These are phyloP conservation scores for Helobdella robusta DNA, from an alignment of 2,888 invertebrate genomes.

Conservation along the genomic window DNA sequence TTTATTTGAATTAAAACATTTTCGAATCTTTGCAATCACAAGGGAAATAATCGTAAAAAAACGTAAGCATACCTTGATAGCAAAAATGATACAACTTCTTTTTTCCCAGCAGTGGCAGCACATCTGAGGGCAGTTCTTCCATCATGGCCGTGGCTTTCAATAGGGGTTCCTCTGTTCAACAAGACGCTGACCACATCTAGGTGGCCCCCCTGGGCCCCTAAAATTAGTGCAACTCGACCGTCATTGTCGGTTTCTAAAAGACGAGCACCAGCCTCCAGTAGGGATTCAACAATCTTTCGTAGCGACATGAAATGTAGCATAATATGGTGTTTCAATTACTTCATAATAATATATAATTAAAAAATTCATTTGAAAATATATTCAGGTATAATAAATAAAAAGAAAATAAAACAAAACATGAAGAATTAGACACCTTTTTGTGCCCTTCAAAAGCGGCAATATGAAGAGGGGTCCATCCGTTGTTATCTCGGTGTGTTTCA, in stretches of 20 bases:
- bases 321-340: too few species aligned
- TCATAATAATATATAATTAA: too few species aligned
- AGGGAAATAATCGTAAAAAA: neutral
- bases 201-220: slow-evolving; percentile 65
- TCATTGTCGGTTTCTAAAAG: slow-evolving; percentile 52
- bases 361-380: neutral
- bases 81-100: slow-evolving; percentile 59
- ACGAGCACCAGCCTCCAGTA: slow-evolving; percentile 50
- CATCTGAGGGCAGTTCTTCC: slow-evolving; percentile 56
- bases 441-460: slow-evolving; percentile 91
- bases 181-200: slow-evolving; percentile 33
- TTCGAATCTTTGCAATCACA: neutral
- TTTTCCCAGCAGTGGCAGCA: slow-evolving; percentile 66
- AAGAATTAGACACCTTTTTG: slow-evolving; percentile 62
- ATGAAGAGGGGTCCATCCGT: slow-evolving; percentile 92
- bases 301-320: too few species aligned
- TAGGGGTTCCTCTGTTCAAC: slow-evolving; percentile 36
- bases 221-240: slow-evolving; percentile 53
- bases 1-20: neutral
- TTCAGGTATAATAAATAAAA: too few species aligned
- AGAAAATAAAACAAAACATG: too few species aligned
- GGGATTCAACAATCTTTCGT: slow-evolving; percentile 52
- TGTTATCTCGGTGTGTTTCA: slow-evolving; percentile 70
- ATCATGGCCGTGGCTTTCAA: slow-evolving; percentile 64
- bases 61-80: slow-evolving; percentile 43